A percentile compares a stretch with the other conserved stretches of the same genome.
Evolutionary conservation across 2,888 invertebrate species (phyloP).

Genomic region (Hedychridium roseum): DNA sequence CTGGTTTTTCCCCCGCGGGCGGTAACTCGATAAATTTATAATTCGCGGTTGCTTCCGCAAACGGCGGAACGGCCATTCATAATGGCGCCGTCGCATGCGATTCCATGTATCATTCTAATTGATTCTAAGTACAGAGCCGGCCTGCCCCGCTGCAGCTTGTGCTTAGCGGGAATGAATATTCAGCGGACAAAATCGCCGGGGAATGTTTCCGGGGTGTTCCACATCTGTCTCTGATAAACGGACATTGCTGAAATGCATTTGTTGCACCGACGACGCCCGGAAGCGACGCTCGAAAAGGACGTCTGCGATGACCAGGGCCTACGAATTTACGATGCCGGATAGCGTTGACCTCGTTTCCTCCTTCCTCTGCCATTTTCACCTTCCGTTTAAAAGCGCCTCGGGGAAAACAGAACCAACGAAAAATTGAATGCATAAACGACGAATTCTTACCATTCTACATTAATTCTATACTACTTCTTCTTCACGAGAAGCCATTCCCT

Average conservation of each 20-base stretch:
- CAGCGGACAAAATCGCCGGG: conserved; percentile 51
- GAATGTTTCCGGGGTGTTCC: conserved; percentile 43
- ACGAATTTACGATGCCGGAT: conserved; percentile 42
- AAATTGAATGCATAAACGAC: no score
- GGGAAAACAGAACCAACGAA: no score
- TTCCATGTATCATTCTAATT: conserved; percentile 55
- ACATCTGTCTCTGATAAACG: conserved; percentile 46
- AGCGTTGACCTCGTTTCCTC: no score
- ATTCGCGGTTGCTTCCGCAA: conserved; percentile 33
- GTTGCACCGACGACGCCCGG: conserved; percentile 40
- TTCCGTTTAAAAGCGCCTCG: no score
- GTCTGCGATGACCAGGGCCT: conserved; percentile 24
- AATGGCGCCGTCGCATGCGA: conserved; percentile 51
- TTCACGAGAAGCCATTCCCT: no score
- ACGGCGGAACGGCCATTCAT: conserved; percentile 32
- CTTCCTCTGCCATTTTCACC: no score
- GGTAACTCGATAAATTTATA: conserved; percentile 45
- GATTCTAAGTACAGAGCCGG: conserved; percentile 51
- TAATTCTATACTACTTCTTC: no score
- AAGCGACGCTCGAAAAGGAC: conserved; percentile 33
- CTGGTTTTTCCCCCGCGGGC: conserved; percentile 24
- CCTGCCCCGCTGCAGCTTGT: conserved; percentile 26
- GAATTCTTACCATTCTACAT: no score
- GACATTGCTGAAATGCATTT: conserved; percentile 47
- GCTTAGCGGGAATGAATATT: conserved; percentile 51